Evolutionary conservation across 2,888 invertebrate genomes (phyloP).

Genomic region (Euplagia quadripunctaria): DNA sequence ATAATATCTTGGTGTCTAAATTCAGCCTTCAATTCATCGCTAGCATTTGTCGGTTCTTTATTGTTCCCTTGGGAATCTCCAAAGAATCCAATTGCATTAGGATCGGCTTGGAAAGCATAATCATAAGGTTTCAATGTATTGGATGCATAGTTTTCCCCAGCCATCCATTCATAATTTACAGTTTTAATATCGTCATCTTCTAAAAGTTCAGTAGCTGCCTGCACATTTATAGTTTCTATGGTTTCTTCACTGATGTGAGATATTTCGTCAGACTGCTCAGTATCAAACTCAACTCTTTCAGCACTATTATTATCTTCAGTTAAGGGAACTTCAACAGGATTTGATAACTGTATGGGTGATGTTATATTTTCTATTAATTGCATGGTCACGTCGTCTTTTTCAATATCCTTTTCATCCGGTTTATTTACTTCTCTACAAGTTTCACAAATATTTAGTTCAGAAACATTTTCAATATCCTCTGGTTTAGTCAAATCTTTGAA

Average conservation of each 20-base stretch:
- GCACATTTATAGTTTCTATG: slow-evolving; percentile 71
- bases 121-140: slow-evolving; percentile 47
- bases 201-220: slow-evolving; percentile 69
- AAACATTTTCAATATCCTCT: slow-evolving; percentile 41
- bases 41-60: slow-evolving; percentile 69
- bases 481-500: slow-evolving; percentile 12
- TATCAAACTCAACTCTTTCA: slow-evolving; percentile 50
- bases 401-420: slow-evolving; percentile 62
- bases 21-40: slow-evolving; percentile 77
- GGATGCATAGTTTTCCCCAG: slow-evolving; percentile 42
- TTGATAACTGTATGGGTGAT: slow-evolving; percentile 75
- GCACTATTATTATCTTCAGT: slow-evolving; percentile 54
- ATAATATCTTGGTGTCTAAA: slow-evolving; percentile 68
- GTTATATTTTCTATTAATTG: slow-evolving; percentile 81
- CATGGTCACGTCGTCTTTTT: slow-evolving; percentile 69
- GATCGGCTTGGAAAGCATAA: slow-evolving; percentile 61
- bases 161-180: slow-evolving; percentile 68
- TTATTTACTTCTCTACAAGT: slow-evolving; percentile 75
- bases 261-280: slow-evolving; percentile 66
- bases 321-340: slow-evolving; percentile 73
- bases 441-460: slow-evolving; percentile 75
- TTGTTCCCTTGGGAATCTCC: slow-evolving; percentile 68
- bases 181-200: slow-evolving; percentile 53
- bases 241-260: slow-evolving; percentile 75
- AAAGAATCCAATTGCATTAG: slow-evolving; percentile 63